These are phyloP conservation scores for Drosophila funebris DNA, from an alignment of 1,140 invertebrate genomes.

Conservation along the genomic window DNA sequence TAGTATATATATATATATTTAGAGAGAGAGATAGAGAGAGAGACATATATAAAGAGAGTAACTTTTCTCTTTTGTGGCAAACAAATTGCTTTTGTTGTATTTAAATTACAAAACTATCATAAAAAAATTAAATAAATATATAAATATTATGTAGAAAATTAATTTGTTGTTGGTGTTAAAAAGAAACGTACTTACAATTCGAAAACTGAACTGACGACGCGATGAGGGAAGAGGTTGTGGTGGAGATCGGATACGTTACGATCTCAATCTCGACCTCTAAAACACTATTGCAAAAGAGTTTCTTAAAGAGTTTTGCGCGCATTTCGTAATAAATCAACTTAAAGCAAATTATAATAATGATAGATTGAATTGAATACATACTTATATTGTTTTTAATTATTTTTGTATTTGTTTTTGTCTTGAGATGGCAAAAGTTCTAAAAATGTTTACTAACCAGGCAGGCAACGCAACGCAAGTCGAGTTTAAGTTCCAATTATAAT, in stretches of 20 bases:
- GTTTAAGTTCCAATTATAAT: constrained; percentile 49
- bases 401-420: constrained; percentile 8
- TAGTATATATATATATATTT: constrained; percentile 62
- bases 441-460: constrained; percentile 50
- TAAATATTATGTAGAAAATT: constrained; percentile 37
- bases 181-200: constrained; percentile 83
- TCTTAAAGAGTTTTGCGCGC: constrained; percentile 11
- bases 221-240: constrained; percentile 47
- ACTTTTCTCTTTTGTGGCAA: constrained; percentile 47
- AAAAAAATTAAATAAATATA: constrained; percentile 35
- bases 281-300: constrained; percentile 38
- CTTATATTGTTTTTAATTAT: no score
- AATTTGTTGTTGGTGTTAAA: constrained; percentile 54
- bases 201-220: constrained; percentile 79
- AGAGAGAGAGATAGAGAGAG: constrained; percentile 57
- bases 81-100: constrained; percentile 38
- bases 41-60: constrained; percentile 42
- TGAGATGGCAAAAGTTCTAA: constrained; percentile 31
- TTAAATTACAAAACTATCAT: constrained; percentile 35
- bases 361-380: constrained; percentile 41
- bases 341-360: constrained; percentile 47
- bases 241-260: constrained; percentile 25
- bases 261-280: constrained; percentile 38
- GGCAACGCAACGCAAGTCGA: constrained; percentile 11
- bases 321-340: constrained; percentile 23